Evolutionary conservation across 2,113 vertebrate species (phyloP), one percentile per base, ranked within the genome.

Genomic region (Azemiops feae): DNA sequence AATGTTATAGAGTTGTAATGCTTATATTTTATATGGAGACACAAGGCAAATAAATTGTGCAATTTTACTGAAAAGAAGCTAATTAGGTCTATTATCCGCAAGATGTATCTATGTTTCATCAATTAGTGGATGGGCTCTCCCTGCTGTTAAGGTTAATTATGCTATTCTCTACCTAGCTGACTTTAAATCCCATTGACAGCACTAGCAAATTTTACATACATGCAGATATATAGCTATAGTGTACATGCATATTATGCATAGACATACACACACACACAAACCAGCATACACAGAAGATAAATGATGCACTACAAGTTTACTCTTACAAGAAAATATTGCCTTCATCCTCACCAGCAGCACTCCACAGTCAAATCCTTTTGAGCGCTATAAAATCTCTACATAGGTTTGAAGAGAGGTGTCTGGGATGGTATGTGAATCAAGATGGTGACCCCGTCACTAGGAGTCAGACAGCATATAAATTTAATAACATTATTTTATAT

Each of bases 61-160:
- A 64, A 43, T 34, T 60, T 93, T 74, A 34, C 85, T 58, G 45
- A 30, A 39, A 52, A 57, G 50, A 57, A 60, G 74, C 54, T 58
- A 58, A 93, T 85, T 89, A 86, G 34, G 43, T 86, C 55, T n/a
- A 55, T 52, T 93, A 86, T n/a, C 54, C 20, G 86, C 88, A 93
- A 39, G 25, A 23, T 60, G 4, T 86, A 57, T 34, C 54, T 58
- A n/a, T 34, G n/a, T 60, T 10, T 9, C 74, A 90, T n/a, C 60
- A 88, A 50, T 85, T 47, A 60, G 88, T 89, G 12, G 39, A 57
- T 55, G 57, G 52, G 27, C 9, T 57, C 43, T 85, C 92, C 92
- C 81, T 45, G 91, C 27, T n/a, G 92, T 92, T 88, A 88, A 95
- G 93, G 94, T 96, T 96, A 95, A 96, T 95, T 96, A 93, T 85